A percentile compares a stretch with the other conserved stretches of the same genome.
Evolutionary conservation across 2,113 vertebrate species (phyloP).

Genomic region (Cyphomyrus plagiostoma): DNA sequence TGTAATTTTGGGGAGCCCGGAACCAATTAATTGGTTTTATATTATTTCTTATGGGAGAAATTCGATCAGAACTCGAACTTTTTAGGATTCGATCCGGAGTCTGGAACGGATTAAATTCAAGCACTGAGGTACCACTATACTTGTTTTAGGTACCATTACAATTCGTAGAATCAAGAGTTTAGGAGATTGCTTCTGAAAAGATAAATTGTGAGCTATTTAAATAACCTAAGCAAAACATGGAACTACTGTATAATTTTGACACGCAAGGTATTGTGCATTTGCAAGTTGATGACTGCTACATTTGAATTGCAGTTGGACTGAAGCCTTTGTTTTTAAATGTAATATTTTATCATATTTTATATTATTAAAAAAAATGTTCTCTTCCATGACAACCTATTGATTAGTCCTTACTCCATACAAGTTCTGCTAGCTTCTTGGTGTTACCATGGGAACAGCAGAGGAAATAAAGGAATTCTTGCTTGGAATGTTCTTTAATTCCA

Average conservation of each 20-base stretch:
- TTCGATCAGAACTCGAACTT: no score
- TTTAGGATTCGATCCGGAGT: no score
- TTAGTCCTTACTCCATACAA: neutral
- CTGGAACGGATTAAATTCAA: no score
- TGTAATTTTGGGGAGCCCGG: no score
- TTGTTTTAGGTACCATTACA: neutral
- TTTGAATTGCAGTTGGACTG: neutral
- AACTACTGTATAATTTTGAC: neutral
- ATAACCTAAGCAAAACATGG: neutral
- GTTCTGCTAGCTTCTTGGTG: neutral
- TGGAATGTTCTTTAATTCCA: neutral
- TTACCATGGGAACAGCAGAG: constrained; percentile 19
- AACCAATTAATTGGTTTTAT: no score
- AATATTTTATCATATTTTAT: neutral
- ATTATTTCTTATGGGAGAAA: no score
- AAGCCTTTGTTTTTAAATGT: neutral
- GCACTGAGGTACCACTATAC: neutral
- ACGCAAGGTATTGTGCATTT: neutral
- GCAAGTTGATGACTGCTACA: neutral
- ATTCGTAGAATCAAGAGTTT: neutral
- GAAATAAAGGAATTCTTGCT: neutral
- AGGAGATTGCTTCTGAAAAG: neutral
- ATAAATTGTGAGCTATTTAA: neutral
- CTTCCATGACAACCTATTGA: constrained; percentile 1
- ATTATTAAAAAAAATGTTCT: neutral